Percentiles rank a stretch among this genome's conserved stretches.
These are phyloP conservation scores for Synanthedon myopaeformis DNA, from an alignment of 2,888 invertebrate genomes.

Conservation along the genomic window DNA sequence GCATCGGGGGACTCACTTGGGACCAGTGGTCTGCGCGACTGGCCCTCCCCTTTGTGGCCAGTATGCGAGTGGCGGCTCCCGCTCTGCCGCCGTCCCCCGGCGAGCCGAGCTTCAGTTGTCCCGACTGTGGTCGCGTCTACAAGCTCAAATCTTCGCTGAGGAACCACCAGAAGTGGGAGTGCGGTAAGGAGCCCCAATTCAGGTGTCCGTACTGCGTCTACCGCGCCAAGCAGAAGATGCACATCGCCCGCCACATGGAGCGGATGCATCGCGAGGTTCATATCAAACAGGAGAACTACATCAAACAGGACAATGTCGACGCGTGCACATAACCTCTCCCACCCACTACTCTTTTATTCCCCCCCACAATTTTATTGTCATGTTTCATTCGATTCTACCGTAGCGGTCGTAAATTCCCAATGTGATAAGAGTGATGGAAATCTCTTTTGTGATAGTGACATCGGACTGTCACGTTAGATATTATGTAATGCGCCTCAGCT, in stretches of 20 bases:
- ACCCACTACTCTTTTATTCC: slow-evolving; percentile 23
- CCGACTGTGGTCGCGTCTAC: slow-evolving; percentile 86
- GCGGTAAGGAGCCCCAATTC: slow-evolving; percentile 87
- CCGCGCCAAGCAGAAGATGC: slow-evolving; percentile 87
- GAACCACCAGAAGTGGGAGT: slow-evolving; percentile 89
- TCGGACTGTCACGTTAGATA: slow-evolving; percentile 61
- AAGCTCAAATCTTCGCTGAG: slow-evolving; percentile 87
- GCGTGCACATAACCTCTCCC: slow-evolving; percentile 49
- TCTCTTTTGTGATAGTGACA: slow-evolving; percentile 65
- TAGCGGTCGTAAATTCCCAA: slow-evolving; percentile 19
- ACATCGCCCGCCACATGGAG: slow-evolving; percentile 85
- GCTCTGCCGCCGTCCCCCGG: slow-evolving; percentile 30
- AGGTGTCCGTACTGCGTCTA: slow-evolving; percentile 87
- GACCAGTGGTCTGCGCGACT: slow-evolving; percentile 81
- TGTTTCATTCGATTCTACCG: not conserved
- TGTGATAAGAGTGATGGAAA: slow-evolving; percentile 65
- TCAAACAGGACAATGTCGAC: slow-evolving; percentile 65
- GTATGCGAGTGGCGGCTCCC: slow-evolving; percentile 64
- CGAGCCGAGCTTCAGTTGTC: slow-evolving; percentile 78
- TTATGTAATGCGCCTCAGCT: slow-evolving; percentile 37
- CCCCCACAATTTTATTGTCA: slow-evolving; percentile 19
- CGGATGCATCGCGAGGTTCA: slow-evolving; percentile 81
- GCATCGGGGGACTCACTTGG: slow-evolving; percentile 78
- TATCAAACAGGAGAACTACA: slow-evolving; percentile 59
- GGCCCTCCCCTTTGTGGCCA: slow-evolving; percentile 76